Evolutionary conservation across 2,113 vertebrate genomes (phyloP), one percentile per base, ranked within the genome.

Genomic region (Tympanuchus pallidicinctus): DNA sequence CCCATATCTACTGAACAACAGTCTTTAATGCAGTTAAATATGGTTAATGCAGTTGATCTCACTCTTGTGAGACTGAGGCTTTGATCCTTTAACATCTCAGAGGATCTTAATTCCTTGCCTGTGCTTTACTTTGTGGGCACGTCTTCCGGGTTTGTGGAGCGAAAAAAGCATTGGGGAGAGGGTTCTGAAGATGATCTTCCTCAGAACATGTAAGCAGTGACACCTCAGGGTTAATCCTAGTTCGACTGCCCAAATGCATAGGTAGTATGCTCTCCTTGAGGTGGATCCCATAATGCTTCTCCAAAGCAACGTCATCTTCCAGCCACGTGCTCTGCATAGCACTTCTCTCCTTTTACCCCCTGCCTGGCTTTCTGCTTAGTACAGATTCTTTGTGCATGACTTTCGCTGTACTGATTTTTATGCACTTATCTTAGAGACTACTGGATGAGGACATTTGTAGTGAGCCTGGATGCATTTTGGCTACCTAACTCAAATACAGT

Each of bases 1-100:
- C 16, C 13, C 0, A 0, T 36, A 5, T 18, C 11, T 25, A 14
- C 32, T 52, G 40, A 52, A 22, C 54, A 34, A 17, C 21, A 82
- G 36, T 14, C 27, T 34, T 25, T 57, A 45, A 15, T 10, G 1
- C 3, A 19, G 2, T 5, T 54, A 13, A 45, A 56, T 54, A 48
- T 10, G 8, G 52, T 54, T 30, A 54, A 54, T 54, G 16, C 52
- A 28, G 47, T 57, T 12, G 36, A 7, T 36, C 61, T 1, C 0
- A 25, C 7, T 73, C 1, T 19, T 76, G 59, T 0, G 4, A 52
- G 32, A 43, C 42, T 61, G 54, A 54, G 36, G 15, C 38, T 82
- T 52, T 76, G 19, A 22, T 64, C 36, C 8, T 71, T 50, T 27
- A 72, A 19, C n/a, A 8, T 67, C 77, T 36, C 69, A 43, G 48